Conservation (phyloP, 2,113 vertebrate species). For the Paramormyrops kingsleyae region DNA sequence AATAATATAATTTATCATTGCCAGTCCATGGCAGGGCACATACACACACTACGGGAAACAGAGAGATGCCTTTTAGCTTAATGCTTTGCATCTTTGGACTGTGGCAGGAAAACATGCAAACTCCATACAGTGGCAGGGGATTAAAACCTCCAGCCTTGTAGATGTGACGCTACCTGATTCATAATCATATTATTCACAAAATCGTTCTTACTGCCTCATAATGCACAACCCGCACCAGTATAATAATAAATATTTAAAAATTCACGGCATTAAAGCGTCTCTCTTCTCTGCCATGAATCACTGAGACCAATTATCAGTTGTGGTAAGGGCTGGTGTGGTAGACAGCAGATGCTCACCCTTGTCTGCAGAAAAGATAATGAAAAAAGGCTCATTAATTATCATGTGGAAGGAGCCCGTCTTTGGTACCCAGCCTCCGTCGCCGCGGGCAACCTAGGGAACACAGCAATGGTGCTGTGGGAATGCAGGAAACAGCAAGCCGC, state of each 20-base stretch:
- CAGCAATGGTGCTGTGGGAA: slow-evolving; percentile 23
- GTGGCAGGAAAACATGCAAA: background rate
- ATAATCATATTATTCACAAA: background rate
- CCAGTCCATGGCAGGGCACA: background rate
- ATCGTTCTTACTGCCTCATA: background rate
- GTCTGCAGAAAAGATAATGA: slow-evolving; percentile 5
- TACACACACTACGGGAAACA: background rate
- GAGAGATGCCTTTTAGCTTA: background rate
- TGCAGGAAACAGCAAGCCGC: slow-evolving; percentile 32
- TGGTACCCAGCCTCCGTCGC: slow-evolving; percentile 6
- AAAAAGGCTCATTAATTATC: background rate
- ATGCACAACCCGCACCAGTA: background rate
- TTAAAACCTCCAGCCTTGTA: background rate
- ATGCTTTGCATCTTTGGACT: background rate
- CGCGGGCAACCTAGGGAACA: slow-evolving; percentile 37
- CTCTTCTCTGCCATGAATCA: background rate
- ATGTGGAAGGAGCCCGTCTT: background rate
- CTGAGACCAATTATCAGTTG: background rate
- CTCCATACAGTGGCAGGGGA: background rate
- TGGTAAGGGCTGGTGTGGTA: background rate
- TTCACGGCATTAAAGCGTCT: background rate
- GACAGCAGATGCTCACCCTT: background rate
- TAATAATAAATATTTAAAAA: background rate
- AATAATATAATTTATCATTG: background rate
- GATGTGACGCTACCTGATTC: background rate